Conservation (phyloP, 2,888 invertebrate species). For the Zeuzera pyrina region DNA sequence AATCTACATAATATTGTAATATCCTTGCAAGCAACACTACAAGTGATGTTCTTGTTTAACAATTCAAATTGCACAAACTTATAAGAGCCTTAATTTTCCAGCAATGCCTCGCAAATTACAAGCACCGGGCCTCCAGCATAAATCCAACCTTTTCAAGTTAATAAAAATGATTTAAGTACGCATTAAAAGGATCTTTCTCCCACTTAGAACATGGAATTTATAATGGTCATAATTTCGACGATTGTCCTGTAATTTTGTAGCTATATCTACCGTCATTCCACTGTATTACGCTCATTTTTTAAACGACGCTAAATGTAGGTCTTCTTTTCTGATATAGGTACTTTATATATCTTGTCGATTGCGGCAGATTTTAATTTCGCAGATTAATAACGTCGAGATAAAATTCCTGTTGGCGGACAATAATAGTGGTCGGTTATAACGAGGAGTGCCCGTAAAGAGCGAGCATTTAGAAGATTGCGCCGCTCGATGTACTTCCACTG, state of each 20-base stretch:
- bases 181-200: constrained; percentile 59
- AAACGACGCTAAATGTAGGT: too few species aligned
- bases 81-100: constrained; percentile 34
- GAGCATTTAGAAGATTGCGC: constrained; percentile 28
- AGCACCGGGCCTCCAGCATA: constrained; percentile 45
- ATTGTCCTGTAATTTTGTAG: constrained; percentile 39
- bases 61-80: constrained; percentile 16
- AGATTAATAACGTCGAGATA: constrained; percentile 36
- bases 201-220: constrained; percentile 53
- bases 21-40: too few species aligned
- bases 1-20: too few species aligned
- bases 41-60: constrained; percentile 4
- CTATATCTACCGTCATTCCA: too few species aligned
- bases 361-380: constrained; percentile 33
- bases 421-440: constrained; percentile 30
- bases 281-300: constrained; percentile 14
- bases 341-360: too few species aligned
- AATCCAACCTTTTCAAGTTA: constrained; percentile 65
- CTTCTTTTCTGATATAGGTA: too few species aligned
- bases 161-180: constrained; percentile 68
- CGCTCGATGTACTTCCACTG: constrained; percentile 16
- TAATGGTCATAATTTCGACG: constrained; percentile 49
- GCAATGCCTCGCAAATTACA: constrained; percentile 43
- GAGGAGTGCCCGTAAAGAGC: constrained; percentile 18
- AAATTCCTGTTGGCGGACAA: constrained; percentile 30